Percentiles rank a stretch among this genome's conserved stretches.
Conservation (phyloP, 1,140 invertebrate genomes). For the Euura saliciscinereae region DNA sequence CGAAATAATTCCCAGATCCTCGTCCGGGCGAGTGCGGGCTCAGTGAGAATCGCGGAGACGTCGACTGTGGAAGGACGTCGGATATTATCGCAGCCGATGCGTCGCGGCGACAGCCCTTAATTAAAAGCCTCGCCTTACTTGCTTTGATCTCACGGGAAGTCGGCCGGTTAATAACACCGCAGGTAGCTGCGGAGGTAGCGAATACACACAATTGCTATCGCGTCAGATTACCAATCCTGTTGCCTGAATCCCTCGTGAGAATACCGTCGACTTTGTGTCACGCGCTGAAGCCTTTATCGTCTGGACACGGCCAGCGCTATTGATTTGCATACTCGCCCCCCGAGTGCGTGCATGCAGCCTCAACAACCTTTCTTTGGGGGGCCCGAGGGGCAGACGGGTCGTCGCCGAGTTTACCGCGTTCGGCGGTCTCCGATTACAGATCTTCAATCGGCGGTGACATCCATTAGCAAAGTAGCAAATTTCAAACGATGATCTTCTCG, state of each 20-base stretch:
- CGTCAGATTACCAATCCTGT: neutral
- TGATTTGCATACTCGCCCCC: conserved; percentile 47
- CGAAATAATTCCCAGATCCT: too few species aligned
- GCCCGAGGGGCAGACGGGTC: neutral
- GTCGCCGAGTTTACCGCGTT: neutral
- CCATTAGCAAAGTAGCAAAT: neutral
- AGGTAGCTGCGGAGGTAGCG: neutral
- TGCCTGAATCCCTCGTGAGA: neutral
- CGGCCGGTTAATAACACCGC: neutral
- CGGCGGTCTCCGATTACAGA: neutral
- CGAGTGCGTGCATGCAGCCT: conserved; percentile 6
- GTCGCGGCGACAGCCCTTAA: conserved; percentile 1
- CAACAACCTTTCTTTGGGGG: neutral
- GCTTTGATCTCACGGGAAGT: neutral
- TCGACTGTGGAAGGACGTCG: neutral
- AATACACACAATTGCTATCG: conserved; percentile 4
- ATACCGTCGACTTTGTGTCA: conserved; percentile 4
- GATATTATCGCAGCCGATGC: neutral
- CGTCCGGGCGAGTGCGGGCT: too few species aligned
- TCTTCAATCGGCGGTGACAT: neutral
- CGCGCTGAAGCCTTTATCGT: neutral
- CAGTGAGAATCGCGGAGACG: too few species aligned
- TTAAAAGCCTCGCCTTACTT: conserved; percentile 2
- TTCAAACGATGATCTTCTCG: neutral
- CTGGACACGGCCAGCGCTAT: neutral